Percentiles rank a stretch among this genome's conserved stretches.
Evolutionary conservation across 2,888 invertebrate genomes (phyloP).

Genomic region (Amblyjoppa fuscipennis): DNA sequence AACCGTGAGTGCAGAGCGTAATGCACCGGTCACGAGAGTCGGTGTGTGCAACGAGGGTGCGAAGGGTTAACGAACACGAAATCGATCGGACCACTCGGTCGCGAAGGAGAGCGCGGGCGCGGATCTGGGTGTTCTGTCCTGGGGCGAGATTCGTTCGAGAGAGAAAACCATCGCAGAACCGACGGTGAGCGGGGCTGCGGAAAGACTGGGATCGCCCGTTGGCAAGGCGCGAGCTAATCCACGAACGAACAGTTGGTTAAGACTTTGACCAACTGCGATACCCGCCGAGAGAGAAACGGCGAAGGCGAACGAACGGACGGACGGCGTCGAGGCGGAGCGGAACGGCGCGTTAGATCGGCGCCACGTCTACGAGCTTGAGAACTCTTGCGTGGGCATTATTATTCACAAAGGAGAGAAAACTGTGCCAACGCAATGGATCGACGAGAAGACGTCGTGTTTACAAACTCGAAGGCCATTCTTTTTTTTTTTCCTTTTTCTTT

Average conservation of each 20-base stretch:
- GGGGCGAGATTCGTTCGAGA: constrained; percentile 10
- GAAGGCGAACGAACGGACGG: constrained; percentile 22
- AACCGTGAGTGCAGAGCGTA: constrained; percentile 20
- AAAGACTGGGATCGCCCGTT: constrained; percentile 21
- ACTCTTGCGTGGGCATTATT: constrained; percentile 68
- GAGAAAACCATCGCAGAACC: neutral
- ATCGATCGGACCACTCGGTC: constrained; percentile 39
- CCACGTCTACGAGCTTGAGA: constrained; percentile 76
- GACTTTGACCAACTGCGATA: constrained; percentile 21
- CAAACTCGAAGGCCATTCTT: constrained; percentile 31
- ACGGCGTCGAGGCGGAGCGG: constrained; percentile 63
- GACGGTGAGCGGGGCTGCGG: neutral
- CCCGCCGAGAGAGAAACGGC: neutral
- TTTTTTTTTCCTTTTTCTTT: neutral
- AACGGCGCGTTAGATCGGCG: constrained; percentile 75
- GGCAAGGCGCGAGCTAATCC: neutral
- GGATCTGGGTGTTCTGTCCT: neutral
- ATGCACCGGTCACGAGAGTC: constrained; percentile 29
- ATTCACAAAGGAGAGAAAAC: constrained; percentile 71
- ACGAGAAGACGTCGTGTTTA: constrained; percentile 21
- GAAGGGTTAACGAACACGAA: constrained; percentile 61
- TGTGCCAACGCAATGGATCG: constrained; percentile 71
- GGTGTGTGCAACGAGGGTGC: constrained; percentile 43
- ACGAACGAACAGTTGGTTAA: neutral
- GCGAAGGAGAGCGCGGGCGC: constrained; percentile 4